Evolutionary conservation across 2,888 invertebrate genomes (phyloP), one percentile per base, ranked within the genome.

Genomic region (Archips crataeganus): DNA sequence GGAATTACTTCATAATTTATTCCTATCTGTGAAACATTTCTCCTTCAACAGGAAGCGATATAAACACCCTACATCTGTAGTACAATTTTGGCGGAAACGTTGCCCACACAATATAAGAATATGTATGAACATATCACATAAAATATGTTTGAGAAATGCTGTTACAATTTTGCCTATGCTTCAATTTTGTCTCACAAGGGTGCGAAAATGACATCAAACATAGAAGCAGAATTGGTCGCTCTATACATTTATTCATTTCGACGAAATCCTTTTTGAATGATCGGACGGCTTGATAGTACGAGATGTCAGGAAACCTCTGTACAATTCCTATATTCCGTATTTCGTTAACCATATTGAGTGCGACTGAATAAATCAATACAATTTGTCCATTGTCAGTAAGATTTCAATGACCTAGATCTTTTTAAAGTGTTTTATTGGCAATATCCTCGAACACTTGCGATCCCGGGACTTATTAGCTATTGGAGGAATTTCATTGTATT

Each of bases 351-450:
- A 51, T 65, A 65, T n/a, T 15, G 15, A n/a, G 39, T 1, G n/a
- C n/a, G 15, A 61, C 42, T 62, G 64, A 64, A 69, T 42, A 64
- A 70, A 65, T 65, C 69, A 47, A 74, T 65, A 65, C 64, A 49
- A 74, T 47, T 70, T 51, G 34, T 42, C 65, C n/a, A 65, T 65
- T 65, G 45, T 65, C 54, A 51, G 42, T 32, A 42, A 36, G 45
- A 70, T 61, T 70, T 74, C 63, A 59, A 69, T 49, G 59, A 59
- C 73, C 63, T 73, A 73, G 68, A 51, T 69, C 73, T 70, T 65
- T 72, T 73, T 65, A 65, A 70, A 65, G 70, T 70, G 69, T 70
- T 74, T 74, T 74, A 74, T 74, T 65, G 70, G 60, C 74, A 70
- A 74, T 74, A 70, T 51, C 65, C 45, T 65, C 61, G 36, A 65